Conservation (phyloP, 2,113 vertebrate species). For the Saimiri boliviensis region DNA sequence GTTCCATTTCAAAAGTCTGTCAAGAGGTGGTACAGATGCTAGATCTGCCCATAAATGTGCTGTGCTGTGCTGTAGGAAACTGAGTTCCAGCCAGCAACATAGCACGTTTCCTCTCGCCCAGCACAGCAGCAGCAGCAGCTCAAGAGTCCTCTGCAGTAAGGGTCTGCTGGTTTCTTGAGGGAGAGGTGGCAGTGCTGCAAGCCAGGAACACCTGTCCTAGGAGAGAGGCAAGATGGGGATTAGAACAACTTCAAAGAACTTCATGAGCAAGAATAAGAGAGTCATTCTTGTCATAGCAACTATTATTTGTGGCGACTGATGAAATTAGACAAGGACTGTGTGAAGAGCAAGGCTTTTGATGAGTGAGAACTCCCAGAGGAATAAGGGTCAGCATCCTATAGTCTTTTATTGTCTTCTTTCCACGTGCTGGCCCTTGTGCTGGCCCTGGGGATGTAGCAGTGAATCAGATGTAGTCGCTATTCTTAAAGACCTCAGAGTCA, state of each 20-base stretch:
- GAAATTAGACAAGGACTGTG: background rate
- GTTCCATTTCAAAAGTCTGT: background rate
- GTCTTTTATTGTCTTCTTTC: background rate
- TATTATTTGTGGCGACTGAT: background rate
- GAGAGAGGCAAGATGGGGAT: background rate
- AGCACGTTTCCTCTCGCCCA: background rate
- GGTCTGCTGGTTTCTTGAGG: background rate
- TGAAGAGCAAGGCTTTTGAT: background rate
- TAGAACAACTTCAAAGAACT: background rate
- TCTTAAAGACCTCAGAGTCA: background rate
- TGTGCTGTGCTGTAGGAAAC: background rate
- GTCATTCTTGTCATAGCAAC: background rate
- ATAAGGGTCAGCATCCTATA: background rate
- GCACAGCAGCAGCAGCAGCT: background rate
- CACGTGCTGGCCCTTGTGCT: background rate
- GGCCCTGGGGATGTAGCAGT: background rate
- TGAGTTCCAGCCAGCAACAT: background rate
- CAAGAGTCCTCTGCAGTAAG: background rate
- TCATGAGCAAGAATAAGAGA: background rate
- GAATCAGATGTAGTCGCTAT: background rate
- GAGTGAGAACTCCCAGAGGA: fast-evolving
- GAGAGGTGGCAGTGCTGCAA: background rate
- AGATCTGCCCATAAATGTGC: background rate
- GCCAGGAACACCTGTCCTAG: background rate
- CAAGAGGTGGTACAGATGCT: background rate